Evolutionary conservation across 2,888 invertebrate species (phyloP).

Genomic region (Acleris holmiana): DNA sequence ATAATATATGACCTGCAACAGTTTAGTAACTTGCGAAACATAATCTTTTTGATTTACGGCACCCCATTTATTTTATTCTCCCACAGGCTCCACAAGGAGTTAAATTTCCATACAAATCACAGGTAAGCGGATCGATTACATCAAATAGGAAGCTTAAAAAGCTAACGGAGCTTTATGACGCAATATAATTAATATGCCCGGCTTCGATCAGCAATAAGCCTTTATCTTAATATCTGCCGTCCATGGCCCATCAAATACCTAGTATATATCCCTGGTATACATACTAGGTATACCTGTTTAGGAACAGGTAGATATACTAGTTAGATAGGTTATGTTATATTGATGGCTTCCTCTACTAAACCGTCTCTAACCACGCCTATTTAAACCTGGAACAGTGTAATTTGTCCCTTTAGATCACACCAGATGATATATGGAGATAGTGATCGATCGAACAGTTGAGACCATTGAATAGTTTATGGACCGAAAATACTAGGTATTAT

Average conservation of each 20-base stretch:
- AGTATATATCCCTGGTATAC: neutral
- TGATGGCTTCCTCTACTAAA: conserved; percentile 35
- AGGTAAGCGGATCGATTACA: conserved; percentile 11
- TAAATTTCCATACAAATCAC: conserved; percentile 29
- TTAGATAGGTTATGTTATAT: conserved; percentile 26
- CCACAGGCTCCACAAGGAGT: neutral
- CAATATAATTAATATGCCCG: conserved; percentile 19
- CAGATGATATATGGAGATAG: conserved; percentile 13
- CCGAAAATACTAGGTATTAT: too few relatives aligned
- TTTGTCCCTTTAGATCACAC: conserved; percentile 32
- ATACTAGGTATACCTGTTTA: conserved; percentile 10
- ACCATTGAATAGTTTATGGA: neutral
- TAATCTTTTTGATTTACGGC: too few relatives aligned
- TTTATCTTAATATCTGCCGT: conserved; percentile 15
- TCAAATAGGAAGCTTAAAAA: conserved; percentile 24
- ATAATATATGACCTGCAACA: too few relatives aligned
- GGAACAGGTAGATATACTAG: conserved; percentile 28
- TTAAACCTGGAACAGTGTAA: conserved; percentile 14
- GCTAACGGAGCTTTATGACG: conserved; percentile 23
- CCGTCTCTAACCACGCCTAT: conserved; percentile 18
- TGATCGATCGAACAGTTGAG: conserved; percentile 5
- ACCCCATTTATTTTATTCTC: neutral
- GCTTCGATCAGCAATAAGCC: conserved; percentile 21
- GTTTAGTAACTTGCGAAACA: too few relatives aligned
- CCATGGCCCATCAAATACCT: conserved; percentile 30